Percentiles rank a stretch among this genome's conserved stretches.
Evolutionary conservation across 1,140 invertebrate species (phyloP).

Genomic region (Dinothrombium tinctorium): DNA sequence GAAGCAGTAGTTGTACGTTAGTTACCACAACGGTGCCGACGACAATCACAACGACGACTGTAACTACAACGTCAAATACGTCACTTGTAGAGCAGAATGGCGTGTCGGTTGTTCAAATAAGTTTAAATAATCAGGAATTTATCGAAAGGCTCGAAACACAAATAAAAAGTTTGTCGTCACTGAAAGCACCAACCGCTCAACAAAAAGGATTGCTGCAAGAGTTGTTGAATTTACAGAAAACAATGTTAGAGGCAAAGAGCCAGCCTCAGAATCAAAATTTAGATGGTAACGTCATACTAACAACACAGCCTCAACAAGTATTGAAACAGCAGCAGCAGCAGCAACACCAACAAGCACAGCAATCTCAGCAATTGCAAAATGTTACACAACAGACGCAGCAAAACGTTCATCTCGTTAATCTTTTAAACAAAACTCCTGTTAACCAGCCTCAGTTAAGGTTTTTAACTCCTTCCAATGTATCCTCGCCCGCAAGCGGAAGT

Average conservation of each 20-base stretch:
- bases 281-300: slow-evolving; percentile 2
- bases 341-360: background rate
- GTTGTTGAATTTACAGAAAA: slow-evolving; percentile 3
- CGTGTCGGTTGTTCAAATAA: slow-evolving; percentile 7
- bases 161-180: slow-evolving; percentile 3
- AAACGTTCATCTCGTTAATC: too few species aligned
- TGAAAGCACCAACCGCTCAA: background rate
- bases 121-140: slow-evolving; percentile 9
- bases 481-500: background rate
- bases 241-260: slow-evolving; percentile 1
- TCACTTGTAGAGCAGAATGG: slow-evolving; percentile 6
- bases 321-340: background rate
- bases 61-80: background rate
- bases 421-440: slow-evolving; percentile 2
- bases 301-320: background rate
- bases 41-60: background rate
- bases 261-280: background rate
- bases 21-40: background rate
- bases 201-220: slow-evolving; percentile 6
- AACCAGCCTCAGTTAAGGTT: background rate
- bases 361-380: background rate
- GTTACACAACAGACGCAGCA: background rate
- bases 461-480: background rate
- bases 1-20: background rate
- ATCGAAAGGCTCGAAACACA: slow-evolving; percentile 6